Base-by-base conservation (phyloP, 2,113 vertebrate genomes). In the Muscicapa adusta region DNA sequence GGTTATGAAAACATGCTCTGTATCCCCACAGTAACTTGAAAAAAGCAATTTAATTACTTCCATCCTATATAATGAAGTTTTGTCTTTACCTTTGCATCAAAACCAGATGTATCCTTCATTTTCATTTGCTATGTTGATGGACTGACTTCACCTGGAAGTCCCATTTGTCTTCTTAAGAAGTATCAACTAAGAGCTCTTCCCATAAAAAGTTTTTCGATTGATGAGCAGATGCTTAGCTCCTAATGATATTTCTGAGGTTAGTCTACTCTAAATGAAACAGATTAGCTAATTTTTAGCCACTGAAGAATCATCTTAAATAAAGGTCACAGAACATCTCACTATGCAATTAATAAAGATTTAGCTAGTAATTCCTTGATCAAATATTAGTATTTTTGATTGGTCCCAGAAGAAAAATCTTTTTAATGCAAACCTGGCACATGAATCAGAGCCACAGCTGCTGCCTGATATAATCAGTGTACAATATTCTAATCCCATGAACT, bases 371-470 rank as follows among this genome's bases (percentile, higher is more conserved):
- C 95, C 87, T 94, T 92, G 91, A 95, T 94, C 68, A 87, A 97
- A 97, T 95, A 95, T 94, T 97, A 93, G 73, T 94, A 86, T 83
- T 97, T 97, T 96, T 94, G 53, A 97, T 97, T 97, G 91, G 86
- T 90, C 93, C 73, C 91, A 95, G 85, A 94, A 96, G 96, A 96
- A 95, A 81, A 89, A 89, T 54, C 45, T 95, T 96, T 63, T 93
- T 89, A 91, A 66, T 91, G n/a, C 76, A 97, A 93, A 85, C 82
- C 87, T 96, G 94, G 96, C 95, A 93, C 92, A 91, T 12, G 74
- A 86, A 89, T 79, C 74, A 93, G 77, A 97, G 83, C 61, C 84
- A 83, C 93, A 96, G 94, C 95, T 98, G 94, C 93, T 96, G 48
- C 71, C 73, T 91, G 81, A 91, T 77, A 76, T 89, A 91, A 96